Percentiles rank a stretch among this genome's conserved stretches.
Evolutionary conservation across 2,797 vertebrate species (phyloP).

Genomic region (Microctenopoma stevenorrisi): DNA sequence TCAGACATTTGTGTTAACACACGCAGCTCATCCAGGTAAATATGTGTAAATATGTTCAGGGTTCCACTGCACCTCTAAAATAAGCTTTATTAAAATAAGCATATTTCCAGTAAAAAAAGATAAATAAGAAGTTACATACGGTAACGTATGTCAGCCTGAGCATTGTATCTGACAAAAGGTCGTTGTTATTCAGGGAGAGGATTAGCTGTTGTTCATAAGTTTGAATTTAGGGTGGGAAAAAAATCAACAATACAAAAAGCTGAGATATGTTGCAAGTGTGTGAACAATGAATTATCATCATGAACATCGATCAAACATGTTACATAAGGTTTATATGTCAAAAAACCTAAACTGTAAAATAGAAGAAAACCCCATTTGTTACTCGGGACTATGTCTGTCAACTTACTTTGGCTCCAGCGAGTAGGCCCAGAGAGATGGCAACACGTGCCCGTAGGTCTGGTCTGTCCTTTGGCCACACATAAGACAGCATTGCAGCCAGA

Average conservation of each 20-base stretch:
- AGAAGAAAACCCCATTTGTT: background rate
- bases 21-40: no score
- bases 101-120: no score
- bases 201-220: slow-evolving; percentile 8
- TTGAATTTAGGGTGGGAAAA: slow-evolving; percentile 2
- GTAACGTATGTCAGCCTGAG: no score
- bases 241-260: slow-evolving; percentile 16
- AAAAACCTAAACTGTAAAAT: background rate
- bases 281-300: background rate
- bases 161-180: background rate
- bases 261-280: slow-evolving; percentile 3
- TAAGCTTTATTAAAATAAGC: no score
- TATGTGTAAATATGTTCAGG: no score
- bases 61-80: no score
- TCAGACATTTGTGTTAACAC: no score
- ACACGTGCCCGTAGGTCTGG: slow-evolving; percentile 95
- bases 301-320: background rate
- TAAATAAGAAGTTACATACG: no score
- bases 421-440: slow-evolving; percentile 89
- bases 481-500: slow-evolving; percentile 92
- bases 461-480: slow-evolving; percentile 95
- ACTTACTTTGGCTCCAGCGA: slow-evolving; percentile 92
- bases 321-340: background rate
- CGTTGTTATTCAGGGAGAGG: background rate
- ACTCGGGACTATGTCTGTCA: background rate